Conservation (phyloP, 2,113 vertebrate species). For the Orycteropus afer region DNA sequence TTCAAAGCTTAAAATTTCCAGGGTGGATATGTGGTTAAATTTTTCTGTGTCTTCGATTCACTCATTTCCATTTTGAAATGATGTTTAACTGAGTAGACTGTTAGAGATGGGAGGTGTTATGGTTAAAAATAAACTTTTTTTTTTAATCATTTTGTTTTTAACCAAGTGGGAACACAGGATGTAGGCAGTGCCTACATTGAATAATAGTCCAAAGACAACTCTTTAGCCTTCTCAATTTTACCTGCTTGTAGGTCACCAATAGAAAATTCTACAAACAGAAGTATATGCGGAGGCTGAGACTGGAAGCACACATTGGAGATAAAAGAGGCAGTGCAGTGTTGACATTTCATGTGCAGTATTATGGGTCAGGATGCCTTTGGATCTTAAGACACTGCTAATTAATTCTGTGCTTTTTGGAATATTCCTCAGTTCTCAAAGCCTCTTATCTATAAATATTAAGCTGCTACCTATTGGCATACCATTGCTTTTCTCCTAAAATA, state of each 20-base stretch:
- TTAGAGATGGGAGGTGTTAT: not conserved
- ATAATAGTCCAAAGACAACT: not conserved
- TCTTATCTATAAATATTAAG: not conserved
- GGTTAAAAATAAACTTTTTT: not conserved
- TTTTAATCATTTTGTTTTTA: not conserved
- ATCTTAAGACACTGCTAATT: not conserved
- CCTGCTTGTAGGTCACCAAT: fast-evolving
- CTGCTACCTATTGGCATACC: not conserved
- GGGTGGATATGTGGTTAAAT: not conserved
- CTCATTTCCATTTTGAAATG: not conserved
- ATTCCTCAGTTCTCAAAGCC: not conserved
- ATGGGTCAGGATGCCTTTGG: not conserved
- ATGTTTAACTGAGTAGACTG: not conserved
- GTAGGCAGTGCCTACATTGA: not conserved
- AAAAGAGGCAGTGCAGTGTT: not conserved
- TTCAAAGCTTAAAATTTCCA: not conserved
- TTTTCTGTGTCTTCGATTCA: not conserved
- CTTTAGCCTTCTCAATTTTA: not conserved
- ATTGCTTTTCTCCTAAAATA: not conserved
- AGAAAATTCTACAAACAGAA: not conserved
- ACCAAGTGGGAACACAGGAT: not conserved
- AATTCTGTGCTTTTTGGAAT: not conserved
- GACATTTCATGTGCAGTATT: fast-evolving
- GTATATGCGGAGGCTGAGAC: not conserved
- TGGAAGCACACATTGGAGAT: not conserved